Conservation (phyloP, 2,888 invertebrate genomes). For the Sycophila texana region DNA sequence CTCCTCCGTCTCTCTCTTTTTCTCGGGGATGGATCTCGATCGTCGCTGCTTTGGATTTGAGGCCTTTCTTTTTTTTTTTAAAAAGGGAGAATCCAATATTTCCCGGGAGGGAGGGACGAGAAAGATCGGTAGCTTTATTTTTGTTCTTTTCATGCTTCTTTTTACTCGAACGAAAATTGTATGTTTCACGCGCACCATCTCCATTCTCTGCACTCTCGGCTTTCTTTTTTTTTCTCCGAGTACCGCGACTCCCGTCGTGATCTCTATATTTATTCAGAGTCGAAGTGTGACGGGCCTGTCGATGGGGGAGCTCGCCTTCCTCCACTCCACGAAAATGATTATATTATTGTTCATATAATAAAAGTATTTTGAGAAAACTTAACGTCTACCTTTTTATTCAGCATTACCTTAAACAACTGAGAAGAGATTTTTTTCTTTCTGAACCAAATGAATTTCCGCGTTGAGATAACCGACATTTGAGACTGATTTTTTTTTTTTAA, state of each 20-base stretch:
- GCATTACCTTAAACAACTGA: neutral
- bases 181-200: neutral
- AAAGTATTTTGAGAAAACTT: slow-evolving; percentile 66
- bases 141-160: neutral
- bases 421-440: neutral
- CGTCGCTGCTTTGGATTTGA: neutral
- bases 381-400: slow-evolving; percentile 15
- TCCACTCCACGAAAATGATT: slow-evolving; percentile 51
- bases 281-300: slow-evolving; percentile 60
- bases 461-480: neutral
- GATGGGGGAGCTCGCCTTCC: slow-evolving; percentile 61
- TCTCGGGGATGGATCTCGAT: too few relatives aligned
- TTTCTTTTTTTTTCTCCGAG: neutral
- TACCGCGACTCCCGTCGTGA: neutral
- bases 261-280: slow-evolving; percentile 54
- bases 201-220: neutral
- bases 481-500: neutral
- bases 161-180: neutral
- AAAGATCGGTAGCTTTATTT: neutral
- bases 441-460: neutral
- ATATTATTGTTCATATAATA: slow-evolving; percentile 71
- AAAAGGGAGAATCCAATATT: neutral
- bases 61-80: neutral
- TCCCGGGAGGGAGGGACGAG: slow-evolving; percentile 3
- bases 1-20: neutral